These are phyloP conservation scores for Yoshiicerus persimilis DNA, from an alignment of 1,140 invertebrate genomes.

Conservation along the genomic window DNA sequence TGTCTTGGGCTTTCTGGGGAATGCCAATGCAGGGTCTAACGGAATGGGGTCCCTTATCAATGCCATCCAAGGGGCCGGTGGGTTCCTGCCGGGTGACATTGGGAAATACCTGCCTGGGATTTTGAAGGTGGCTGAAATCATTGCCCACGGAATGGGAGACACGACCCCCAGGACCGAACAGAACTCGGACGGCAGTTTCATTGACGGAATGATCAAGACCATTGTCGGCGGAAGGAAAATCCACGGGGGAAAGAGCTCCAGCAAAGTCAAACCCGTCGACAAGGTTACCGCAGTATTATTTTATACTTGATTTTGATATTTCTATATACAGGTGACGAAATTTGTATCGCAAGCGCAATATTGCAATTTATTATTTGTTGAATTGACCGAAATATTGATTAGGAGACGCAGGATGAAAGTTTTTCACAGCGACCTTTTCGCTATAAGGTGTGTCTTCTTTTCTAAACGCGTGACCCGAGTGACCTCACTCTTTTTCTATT, in stretches of 20 bases:
- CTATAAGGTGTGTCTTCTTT: too few species aligned
- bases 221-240: constrained; percentile 47
- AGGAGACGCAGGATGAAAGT: neutral
- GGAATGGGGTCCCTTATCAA: constrained; percentile 20
- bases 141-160: constrained; percentile 47
- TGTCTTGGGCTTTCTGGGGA: constrained; percentile 35
- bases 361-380: neutral
- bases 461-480: too few species aligned
- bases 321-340: neutral
- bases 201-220: constrained; percentile 45
- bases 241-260: constrained; percentile 34
- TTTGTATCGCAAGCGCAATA: neutral
- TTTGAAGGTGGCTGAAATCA: constrained; percentile 46
- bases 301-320: neutral
- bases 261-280: constrained; percentile 32
- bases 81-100: constrained; percentile 37
- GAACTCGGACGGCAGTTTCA: constrained; percentile 39
- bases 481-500: too few species aligned
- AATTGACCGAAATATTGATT: neutral
- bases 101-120: constrained; percentile 39
- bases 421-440: neutral
- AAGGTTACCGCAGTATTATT: neutral
- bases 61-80: constrained; percentile 40
- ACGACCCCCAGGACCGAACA: constrained; percentile 43
- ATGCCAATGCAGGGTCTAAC: constrained; percentile 9